Percentiles rank a stretch among this genome's conserved stretches.
These are phyloP conservation scores for Philopedon plagiatum DNA, from an alignment of 2,888 invertebrate species.

Conservation along the genomic window DNA sequence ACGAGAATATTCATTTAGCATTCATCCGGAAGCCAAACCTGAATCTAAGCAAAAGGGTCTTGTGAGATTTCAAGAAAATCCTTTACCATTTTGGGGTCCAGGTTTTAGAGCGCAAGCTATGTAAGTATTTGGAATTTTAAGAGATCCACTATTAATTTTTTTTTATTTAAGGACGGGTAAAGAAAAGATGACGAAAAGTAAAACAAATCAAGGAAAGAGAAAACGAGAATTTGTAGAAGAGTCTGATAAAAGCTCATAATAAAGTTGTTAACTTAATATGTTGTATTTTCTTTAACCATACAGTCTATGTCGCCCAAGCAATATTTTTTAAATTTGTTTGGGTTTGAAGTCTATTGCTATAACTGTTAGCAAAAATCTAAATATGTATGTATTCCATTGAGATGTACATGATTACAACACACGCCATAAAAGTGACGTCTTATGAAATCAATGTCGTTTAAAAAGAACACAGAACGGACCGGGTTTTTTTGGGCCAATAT, in stretches of 20 bases:
- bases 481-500: too few relatives aligned
- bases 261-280: neutral
- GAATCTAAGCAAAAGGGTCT: constrained; percentile 80
- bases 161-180: constrained; percentile 76
- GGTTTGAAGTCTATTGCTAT: too few relatives aligned
- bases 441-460: too few relatives aligned
- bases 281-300: neutral
- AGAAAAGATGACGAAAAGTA: constrained; percentile 73
- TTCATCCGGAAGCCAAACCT: constrained; percentile 84
- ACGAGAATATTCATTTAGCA: constrained; percentile 70
- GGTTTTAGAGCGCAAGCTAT: constrained; percentile 85
- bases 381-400: too few relatives aligned
- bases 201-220: constrained; percentile 79
- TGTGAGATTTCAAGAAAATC: constrained; percentile 90
- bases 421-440: too few relatives aligned
- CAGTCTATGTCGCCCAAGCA: too few relatives aligned
- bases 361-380: too few relatives aligned
- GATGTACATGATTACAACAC: too few relatives aligned
- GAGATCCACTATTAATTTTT: neutral
- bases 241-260: constrained; percentile 43
- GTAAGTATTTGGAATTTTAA: constrained; percentile 68
- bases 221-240: constrained; percentile 61
- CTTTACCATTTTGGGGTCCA: constrained; percentile 92
- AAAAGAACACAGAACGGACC: too few relatives aligned
- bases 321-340: too few relatives aligned